Base-by-base conservation (phyloP, 2,113 vertebrate species). In the Rhinolophus ferrumequinum region DNA sequence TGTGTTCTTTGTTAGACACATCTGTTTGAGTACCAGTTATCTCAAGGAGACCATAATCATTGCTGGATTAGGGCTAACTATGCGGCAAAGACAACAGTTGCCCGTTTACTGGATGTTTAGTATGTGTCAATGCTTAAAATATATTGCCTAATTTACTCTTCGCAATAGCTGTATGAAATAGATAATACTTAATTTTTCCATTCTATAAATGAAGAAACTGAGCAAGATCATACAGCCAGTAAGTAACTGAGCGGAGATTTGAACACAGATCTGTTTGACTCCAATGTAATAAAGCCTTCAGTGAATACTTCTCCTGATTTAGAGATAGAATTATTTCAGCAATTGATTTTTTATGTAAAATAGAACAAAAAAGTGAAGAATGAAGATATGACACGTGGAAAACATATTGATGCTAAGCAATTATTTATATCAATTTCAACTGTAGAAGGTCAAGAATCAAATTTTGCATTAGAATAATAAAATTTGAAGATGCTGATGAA, bases 401-500 rank as follows among this genome's bases (percentile, higher is more conserved):
- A 64, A n/a, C 28, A 52, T 16, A 80, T 41, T 83, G 70, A 70
- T 62, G 4, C 62, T 28, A 28, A 87, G 22, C 66, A 33, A 30
- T 86, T 72, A 72, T 88, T 84, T 80, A 54, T 75, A 58, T 77
- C 21, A 28, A 11, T 83, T 82, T 95, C 41, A 93, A 28, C n/a
- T 75, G 38, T 76, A 28, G 60, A 83, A 44, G 38, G 41, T 88
- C 33, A 88, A 41, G 47, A 69, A 18, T 60, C 33, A 76, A 30
- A 88, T 85, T 90, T 85, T 77, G 56, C 56, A 52, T 84, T 77
- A 90, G 79, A 50, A 84, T 76, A 90, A 77, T 38, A 82, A 69
- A 88, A 88, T 33, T 73, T 76, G 60, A 88, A 67, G 89, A 58
- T 88, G 22, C 21, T 77, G 69, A 54, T 88, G 33, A 82, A 76